These are phyloP conservation scores for Ennomos quercinarius DNA, from an alignment of 2,888 invertebrate genomes.

Conservation along the genomic window DNA sequence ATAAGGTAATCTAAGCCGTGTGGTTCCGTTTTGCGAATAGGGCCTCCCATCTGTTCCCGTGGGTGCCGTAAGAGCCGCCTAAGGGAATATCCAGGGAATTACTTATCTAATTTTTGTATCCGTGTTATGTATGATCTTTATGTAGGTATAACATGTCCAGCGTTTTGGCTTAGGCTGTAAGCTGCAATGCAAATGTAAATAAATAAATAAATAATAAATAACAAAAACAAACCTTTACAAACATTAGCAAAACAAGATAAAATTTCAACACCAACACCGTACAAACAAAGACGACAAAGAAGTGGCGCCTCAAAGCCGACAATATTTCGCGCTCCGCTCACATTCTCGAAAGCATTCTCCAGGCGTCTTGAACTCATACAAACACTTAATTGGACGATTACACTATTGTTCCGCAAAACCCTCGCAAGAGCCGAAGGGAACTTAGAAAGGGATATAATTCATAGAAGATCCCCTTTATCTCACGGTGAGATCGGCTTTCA, in stretches of 20 bases:
- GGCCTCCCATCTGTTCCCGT: no score
- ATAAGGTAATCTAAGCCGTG: no score
- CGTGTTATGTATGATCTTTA: no score
- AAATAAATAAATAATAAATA: no score
- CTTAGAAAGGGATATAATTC: slow-evolving; percentile 75
- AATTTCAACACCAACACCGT: slow-evolving; percentile 2
- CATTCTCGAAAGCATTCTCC: slow-evolving; percentile 56
- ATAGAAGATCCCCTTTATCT: slow-evolving; percentile 78
- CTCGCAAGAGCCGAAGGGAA: slow-evolving; percentile 51
- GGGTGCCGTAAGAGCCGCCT: no score
- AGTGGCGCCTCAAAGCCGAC: slow-evolving; percentile 7
- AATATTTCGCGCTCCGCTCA: slow-evolving; percentile 27
- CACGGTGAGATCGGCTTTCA: slow-evolving; percentile 77
- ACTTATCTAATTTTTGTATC: no score
- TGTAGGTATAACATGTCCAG: no score
- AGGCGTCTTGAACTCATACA: slow-evolving; percentile 60
- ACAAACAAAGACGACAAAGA: slow-evolving; percentile 15
- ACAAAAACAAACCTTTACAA: not conserved
- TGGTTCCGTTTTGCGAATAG: no score
- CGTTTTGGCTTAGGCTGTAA: no score
- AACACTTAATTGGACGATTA: slow-evolving; percentile 83
- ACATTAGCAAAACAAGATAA: not conserved
- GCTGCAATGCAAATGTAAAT: no score
- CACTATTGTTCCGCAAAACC: slow-evolving; percentile 75
- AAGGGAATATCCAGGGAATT: no score